Conservation (phyloP, 2,113 vertebrate genomes). For the Anser cygnoides region DNA sequence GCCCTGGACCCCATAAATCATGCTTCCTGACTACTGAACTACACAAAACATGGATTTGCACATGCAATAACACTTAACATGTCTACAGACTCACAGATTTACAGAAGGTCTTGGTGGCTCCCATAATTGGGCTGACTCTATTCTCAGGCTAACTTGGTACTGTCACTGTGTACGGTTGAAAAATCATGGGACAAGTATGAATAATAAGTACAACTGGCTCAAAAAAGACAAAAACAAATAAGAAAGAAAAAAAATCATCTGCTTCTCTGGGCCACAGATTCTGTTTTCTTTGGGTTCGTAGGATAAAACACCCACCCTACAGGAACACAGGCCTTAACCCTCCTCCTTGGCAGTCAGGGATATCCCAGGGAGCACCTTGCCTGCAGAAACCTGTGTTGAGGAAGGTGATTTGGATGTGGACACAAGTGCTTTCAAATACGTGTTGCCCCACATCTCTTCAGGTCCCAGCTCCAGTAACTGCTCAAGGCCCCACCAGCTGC, state of each 20-base stretch:
- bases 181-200: background rate
- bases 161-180: background rate
- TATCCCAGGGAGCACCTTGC: background rate
- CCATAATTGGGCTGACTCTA: background rate
- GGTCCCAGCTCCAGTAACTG: background rate
- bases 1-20: background rate
- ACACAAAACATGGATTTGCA: background rate
- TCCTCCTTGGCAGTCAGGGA: background rate
- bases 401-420: background rate
- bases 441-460: background rate
- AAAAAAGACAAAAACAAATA: background rate
- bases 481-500: background rate
- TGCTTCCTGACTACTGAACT: background rate
- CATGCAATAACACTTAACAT: background rate
- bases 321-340: background rate
- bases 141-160: background rate
- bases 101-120: rapidly evolving
- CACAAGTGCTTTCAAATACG: background rate
- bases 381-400: rapidly evolving
- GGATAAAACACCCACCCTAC: background rate
- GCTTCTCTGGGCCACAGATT: background rate
- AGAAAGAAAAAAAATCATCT: background rate
- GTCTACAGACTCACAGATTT: background rate
- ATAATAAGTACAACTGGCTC: background rate
- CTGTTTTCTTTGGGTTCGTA: background rate